A percentile compares a stretch with the other conserved stretches of the same genome.
These are phyloP conservation scores for Pyrocoelia pectoralis DNA, from an alignment of 2,888 invertebrate genomes.

Conservation along the genomic window DNA sequence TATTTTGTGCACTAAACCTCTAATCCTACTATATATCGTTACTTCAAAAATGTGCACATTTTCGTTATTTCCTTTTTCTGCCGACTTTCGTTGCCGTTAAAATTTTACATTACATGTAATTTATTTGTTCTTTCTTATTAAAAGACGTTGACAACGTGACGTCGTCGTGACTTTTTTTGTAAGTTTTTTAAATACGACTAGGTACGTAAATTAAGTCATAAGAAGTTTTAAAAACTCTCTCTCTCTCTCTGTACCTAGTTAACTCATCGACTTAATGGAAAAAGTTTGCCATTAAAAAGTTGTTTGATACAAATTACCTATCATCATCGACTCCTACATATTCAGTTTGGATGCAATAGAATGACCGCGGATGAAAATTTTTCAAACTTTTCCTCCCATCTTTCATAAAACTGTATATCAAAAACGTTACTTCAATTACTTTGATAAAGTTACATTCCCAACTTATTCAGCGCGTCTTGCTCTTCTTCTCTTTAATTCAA, in stretches of 20 bases:
- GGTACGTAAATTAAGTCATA: constrained; percentile 37
- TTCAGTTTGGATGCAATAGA: constrained; percentile 3
- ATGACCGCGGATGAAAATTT: neutral
- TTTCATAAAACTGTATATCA: constrained; percentile 1
- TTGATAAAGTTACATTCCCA: neutral
- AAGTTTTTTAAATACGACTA: constrained; percentile 31
- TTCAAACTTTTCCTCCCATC: neutral
- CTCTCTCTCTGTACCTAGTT: constrained; percentile 17
- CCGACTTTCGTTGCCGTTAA: neutral
- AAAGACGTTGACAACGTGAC: constrained; percentile 10
- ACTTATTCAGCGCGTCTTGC: neutral
- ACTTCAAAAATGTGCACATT: constrained; percentile 3
- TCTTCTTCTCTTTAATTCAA: neutral
- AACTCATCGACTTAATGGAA: constrained; percentile 56
- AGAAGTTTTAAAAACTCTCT: constrained; percentile 19
- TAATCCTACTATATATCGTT: constrained; percentile 4
- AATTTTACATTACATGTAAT: constrained; percentile 8
- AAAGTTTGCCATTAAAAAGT: constrained; percentile 56
- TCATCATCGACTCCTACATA: constrained; percentile 44
- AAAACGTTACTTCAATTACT: neutral
- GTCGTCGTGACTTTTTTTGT: constrained; percentile 14
- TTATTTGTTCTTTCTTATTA: constrained; percentile 13
- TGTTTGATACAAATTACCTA: constrained; percentile 51
- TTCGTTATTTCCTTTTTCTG: neutral
- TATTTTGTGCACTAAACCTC: constrained; percentile 3